Base-by-base conservation (phyloP, 2,888 invertebrate genomes). In the Noctua comes region DNA sequence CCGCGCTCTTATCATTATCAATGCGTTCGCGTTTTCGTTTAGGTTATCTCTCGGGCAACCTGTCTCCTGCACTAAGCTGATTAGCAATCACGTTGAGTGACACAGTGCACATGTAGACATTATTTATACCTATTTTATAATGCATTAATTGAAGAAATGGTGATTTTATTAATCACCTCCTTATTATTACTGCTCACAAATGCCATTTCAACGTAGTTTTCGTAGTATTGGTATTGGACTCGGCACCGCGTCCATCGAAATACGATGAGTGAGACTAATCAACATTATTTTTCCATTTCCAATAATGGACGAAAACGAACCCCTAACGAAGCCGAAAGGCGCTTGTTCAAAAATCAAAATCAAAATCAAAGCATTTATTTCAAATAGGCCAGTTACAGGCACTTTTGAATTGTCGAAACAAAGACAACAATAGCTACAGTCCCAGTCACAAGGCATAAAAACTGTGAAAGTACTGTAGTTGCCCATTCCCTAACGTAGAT, bases 31-130 rank as follows among this genome's bases (percentile, higher is more conserved):
- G 90, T 96, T 96, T 95, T 93, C 93, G 94, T 95, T 93, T 94
- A 90, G 95, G 95, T 96, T 96, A 96, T 96, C 96, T 91, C 76
- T 79, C 90, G 91, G 92, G 92, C 95, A 96, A 96, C 96, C 96
- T 96, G 96, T 96, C 95, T 94, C 92, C 88, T 93, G 92, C 92
- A 92, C 91, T 91, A 83, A 77, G 88, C 85, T 85, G 86, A 91
- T 91, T 91, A 85, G 66, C 68, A 79, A 79, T 86, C 84, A 79
- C 51, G 68, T 68, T 72, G 1, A 57, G 68, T 69, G 70, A 73
- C 77, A 80, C 46, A 75, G 27, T 68, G 62, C 48, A 71, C 24
- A 40, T 77, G 48, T 51, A 27, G 27, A 62, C n/a, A 13, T 54
- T 54, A 57, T 64, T 48, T 68, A 69, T 72, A 46, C 16, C 4